Percentiles rank a stretch among this genome's conserved stretches.
Conservation (phyloP, 2,797 vertebrate species). For the Nyctalus aviator region DNA sequence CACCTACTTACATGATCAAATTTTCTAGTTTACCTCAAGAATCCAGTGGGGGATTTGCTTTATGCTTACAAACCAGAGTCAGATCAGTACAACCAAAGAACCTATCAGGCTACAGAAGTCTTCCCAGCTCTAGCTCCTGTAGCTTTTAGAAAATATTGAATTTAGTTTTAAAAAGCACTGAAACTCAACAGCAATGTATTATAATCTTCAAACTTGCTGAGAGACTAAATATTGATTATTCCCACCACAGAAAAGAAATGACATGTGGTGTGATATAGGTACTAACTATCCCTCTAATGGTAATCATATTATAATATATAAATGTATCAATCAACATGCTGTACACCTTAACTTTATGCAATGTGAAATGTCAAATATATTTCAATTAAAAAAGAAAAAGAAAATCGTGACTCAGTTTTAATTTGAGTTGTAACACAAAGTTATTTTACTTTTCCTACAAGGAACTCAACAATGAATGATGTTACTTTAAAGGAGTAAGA, state of each 20-base stretch:
- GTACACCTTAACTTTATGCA: neutral
- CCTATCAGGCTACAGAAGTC: neutral
- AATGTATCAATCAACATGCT: neutral
- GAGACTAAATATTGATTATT: neutral
- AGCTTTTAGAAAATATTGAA: neutral
- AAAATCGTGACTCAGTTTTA: neutral
- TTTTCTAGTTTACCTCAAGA: neutral
- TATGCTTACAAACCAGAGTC: neutral
- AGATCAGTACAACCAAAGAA: neutral
- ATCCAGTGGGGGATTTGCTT: neutral
- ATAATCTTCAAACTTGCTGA: neutral
- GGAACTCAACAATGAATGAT: neutral
- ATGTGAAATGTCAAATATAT: neutral
- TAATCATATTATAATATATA: neutral
- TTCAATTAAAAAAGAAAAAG: neutral
- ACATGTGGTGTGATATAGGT: neutral
- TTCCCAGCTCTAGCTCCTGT: neutral
- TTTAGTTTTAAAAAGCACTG: neutral
- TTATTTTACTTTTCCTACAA: conserved; percentile 40
- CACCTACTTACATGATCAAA: neutral
- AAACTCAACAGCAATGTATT: neutral
- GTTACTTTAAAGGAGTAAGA: conserved; percentile 15
- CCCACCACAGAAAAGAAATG: neutral
- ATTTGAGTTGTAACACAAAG: conserved; percentile 1
- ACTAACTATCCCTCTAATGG: neutral